Evolutionary conservation across 2,797 vertebrate species (phyloP).

Genomic region (Erpetoichthys calabaricus): DNA sequence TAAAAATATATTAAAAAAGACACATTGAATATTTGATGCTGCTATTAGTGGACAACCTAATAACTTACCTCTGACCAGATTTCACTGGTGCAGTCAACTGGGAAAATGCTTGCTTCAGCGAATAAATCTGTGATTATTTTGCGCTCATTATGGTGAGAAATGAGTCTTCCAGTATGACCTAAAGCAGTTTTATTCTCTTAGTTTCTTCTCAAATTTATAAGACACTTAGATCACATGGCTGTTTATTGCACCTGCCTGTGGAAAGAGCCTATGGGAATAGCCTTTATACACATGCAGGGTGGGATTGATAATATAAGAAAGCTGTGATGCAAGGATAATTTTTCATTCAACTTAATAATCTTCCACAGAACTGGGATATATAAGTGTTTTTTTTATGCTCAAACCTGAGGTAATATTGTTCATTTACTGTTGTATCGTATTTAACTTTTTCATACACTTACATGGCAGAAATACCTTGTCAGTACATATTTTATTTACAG

Average conservation of each 20-base stretch:
- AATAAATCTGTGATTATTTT: not conserved
- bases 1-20: not conserved
- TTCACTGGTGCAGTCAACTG: not conserved
- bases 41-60: slow-evolving; percentile 2
- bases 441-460: no score
- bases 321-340: no score
- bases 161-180: not conserved
- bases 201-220: not conserved
- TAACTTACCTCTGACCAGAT: not conserved
- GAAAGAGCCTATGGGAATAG: not conserved
- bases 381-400: no score
- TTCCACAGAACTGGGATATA: no score
- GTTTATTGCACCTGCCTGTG: not conserved
- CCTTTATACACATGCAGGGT: not conserved
- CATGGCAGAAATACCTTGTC: no score
- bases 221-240: not conserved
- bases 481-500: no score
- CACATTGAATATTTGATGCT: not conserved
- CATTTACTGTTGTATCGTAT: no score
- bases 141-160: not conserved
- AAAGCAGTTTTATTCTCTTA: not conserved
- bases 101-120: not conserved
- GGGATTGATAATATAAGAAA: no score
- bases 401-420: no score
- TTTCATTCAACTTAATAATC: no score